phyloP scores from a whole-genome alignment of 1,140 invertebrate species.

The Apis cerana region DNA sequence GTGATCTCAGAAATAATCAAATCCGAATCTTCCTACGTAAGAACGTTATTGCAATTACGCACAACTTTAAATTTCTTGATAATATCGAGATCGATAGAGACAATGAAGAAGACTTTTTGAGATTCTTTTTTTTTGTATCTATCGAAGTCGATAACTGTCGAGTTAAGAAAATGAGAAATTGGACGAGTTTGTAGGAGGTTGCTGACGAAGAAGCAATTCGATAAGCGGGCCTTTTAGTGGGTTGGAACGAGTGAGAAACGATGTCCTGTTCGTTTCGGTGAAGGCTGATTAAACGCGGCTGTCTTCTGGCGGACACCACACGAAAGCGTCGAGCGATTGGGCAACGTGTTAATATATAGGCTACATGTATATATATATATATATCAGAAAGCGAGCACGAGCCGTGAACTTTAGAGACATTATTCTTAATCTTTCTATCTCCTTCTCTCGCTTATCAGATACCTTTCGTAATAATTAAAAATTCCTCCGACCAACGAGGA shows the following conservation, averaged over 20 bases:
- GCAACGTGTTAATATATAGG: neutral
- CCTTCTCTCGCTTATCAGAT: no score
- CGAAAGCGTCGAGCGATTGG: no score
- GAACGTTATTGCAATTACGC: no score
- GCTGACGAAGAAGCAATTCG: neutral
- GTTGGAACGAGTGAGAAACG: neutral
- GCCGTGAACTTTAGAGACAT: no score
- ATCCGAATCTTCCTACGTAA: no score
- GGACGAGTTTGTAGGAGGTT: neutral
- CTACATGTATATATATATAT: neutral
- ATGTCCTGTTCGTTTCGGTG: neutral
- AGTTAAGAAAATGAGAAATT: neutral
- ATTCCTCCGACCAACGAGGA: no score
- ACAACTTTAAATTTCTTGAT: neutral
- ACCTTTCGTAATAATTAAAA: no score
- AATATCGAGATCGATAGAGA: neutral
- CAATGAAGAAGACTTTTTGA: neutral
- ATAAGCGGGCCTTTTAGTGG: slow-evolving; percentile 7
- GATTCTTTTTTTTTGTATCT: neutral
- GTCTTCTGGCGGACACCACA: no score
- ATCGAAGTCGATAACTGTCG: accelerated
- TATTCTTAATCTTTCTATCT: no score
- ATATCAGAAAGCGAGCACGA: no score
- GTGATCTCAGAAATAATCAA: no score
- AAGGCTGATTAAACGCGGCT: neutral